Evolutionary conservation across 2,888 invertebrate species (phyloP), one percentile per base, ranked within the genome.

Genomic region (Falcaria lacertinaria): DNA sequence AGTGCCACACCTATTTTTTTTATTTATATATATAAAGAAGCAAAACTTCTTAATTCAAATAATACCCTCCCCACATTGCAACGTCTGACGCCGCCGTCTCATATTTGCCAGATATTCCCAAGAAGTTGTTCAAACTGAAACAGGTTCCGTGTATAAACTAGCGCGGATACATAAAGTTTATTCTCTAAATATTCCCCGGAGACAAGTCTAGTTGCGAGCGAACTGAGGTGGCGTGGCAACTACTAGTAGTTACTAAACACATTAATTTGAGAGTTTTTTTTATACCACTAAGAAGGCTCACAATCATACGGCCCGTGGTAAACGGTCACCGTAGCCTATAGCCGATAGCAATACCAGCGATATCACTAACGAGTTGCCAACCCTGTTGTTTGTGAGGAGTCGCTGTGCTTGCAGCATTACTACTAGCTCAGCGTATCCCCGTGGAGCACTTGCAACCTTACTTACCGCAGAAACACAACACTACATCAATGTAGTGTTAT

Each of bases 101-200:
- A 57, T 54, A 57, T 63, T 61, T 51, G 47, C 52, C 35, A 48
- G 46, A 49, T 41, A 46, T 46, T 55, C 47, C 33, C 54, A 34
- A 68, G 64, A 73, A 74, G 69, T 70, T 69, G 69, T 65, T 64
- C 71, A 64, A 65, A 73, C 66, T 70, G 62, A 71, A 74, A 73
- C 69, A 62, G 68, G 74, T 77, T 77, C 72, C 72, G 59, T 69
- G 66, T 74, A 72, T 78, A 80, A 81, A 83, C 75, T 77, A 77
- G 71, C 69, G 66, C 60, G 69, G 72, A 77, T 74, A 77, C 71
- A 75, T 79, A 73, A 81, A 87, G 87, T 86, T 87, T 86, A 75
- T 82, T 82, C 80, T 79, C 79, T 80, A 87, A 87, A 87, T 87
- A 88, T 86, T 76, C 86, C 70, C 76, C 45, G 54, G 80, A 77